phyloP scores from a whole-genome alignment of 2,797 vertebrate genomes.

The Cossypha caffra region DNA sequence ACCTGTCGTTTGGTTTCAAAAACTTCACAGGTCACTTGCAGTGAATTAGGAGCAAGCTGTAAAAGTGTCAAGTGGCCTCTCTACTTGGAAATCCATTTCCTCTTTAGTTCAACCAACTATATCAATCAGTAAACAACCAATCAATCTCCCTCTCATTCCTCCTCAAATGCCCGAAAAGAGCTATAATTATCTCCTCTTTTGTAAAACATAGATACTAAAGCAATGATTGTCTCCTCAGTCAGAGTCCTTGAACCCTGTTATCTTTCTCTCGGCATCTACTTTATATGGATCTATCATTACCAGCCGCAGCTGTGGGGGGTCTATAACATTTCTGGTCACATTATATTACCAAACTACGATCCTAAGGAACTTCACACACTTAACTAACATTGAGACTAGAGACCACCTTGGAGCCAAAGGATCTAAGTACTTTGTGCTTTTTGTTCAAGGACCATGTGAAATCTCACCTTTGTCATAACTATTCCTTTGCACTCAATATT shows the following conservation, averaged over 20 bases:
- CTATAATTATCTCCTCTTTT: constrained; percentile 26
- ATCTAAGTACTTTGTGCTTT: neutral
- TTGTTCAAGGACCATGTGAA: neutral
- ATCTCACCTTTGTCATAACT: neutral
- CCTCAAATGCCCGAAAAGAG: neutral
- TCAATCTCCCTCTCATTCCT: neutral
- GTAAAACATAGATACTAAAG: neutral
- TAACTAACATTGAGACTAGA: neutral
- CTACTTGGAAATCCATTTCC: constrained; percentile 46
- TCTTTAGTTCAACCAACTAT: constrained; percentile 30
- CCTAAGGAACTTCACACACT: neutral
- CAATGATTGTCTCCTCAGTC: neutral
- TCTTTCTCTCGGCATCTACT: neutral
- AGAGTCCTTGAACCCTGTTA: constrained; percentile 10
- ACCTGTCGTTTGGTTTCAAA: neutral
- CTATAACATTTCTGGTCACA: neutral
- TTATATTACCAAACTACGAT: neutral
- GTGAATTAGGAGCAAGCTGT: constrained; percentile 37
- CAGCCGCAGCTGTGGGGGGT: neutral
- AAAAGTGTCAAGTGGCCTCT: constrained; percentile 51
- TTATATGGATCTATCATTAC: neutral
- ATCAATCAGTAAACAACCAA: constrained; percentile 50
- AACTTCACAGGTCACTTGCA: constrained; percentile 40
- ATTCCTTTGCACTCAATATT: neutral
- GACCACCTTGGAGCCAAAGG: neutral